Evolutionary conservation across 2,888 invertebrate species (phyloP).

Genomic region (Serripes groenlandicus): DNA sequence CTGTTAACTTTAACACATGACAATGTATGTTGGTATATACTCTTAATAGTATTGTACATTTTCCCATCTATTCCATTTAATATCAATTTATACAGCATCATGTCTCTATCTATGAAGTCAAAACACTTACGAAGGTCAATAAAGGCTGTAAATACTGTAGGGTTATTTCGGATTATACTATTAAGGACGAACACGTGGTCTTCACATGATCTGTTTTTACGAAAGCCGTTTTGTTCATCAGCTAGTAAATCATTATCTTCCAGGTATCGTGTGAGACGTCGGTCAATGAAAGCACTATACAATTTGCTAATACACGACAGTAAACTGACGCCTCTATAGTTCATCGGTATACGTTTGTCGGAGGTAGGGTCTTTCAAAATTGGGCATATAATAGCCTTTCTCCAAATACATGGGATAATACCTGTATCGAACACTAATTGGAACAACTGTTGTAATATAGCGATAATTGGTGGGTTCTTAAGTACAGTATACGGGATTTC

Average conservation of each 20-base stretch:
- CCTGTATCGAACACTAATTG: conserved; percentile 33
- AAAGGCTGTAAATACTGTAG: neutral
- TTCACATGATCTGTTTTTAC: conserved; percentile 17
- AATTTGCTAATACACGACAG: neutral
- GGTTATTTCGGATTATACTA: conserved; percentile 87
- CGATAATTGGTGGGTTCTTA: conserved; percentile 27
- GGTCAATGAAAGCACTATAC: neutral
- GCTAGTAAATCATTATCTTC: conserved; percentile 19
- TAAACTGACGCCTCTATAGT: conserved; percentile 46
- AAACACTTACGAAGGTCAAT: neutral
- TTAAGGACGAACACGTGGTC: conserved; percentile 88
- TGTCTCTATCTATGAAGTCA: neutral
- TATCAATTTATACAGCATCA: neutral
- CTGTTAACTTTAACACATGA: conserved; percentile 23
- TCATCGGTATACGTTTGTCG: conserved; percentile 43
- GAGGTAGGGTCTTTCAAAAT: conserved; percentile 15
- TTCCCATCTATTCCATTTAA: conserved; percentile 4
- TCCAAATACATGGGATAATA: conserved; percentile 34
- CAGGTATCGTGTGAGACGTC: neutral
- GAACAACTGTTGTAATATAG: conserved; percentile 36
- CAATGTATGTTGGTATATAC: neutral
- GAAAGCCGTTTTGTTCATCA: conserved; percentile 27
- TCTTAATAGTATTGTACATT: neutral
- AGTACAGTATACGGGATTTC: conserved; percentile 30
- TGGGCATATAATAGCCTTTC: conserved; percentile 10